Percentiles rank a stretch among this genome's conserved stretches.
Conservation (phyloP, 2,113 vertebrate genomes). For the Porphyrio hochstetteri region DNA sequence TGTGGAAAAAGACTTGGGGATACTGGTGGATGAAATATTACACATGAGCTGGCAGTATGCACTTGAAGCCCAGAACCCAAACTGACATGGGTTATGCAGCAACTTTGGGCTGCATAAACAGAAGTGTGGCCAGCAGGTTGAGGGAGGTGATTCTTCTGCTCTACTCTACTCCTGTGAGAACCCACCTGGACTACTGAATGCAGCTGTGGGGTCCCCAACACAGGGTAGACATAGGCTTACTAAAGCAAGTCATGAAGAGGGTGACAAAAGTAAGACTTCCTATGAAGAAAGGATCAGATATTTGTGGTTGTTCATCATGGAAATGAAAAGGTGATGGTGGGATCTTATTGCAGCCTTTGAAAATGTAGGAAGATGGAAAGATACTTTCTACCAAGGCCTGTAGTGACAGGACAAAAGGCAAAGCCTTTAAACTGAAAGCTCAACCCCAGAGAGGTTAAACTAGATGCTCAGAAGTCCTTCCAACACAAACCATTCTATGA, state of each 20-base stretch:
- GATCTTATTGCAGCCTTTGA: not conserved
- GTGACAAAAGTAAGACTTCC: not conserved
- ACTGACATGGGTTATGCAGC: too few species aligned
- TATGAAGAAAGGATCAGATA: not conserved
- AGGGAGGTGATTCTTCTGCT: not conserved
- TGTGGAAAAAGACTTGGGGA: not conserved
- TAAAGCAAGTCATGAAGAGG: accelerated
- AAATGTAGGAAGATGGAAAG: not conserved
- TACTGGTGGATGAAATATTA: not conserved
- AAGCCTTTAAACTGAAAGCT: not conserved
- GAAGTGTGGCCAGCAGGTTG: not conserved
- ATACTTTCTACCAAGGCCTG: not conserved
- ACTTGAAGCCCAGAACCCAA: not conserved
- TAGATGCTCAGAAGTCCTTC: not conserved
- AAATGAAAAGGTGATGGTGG: not conserved
- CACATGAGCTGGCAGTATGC: not conserved
- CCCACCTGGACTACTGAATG: not conserved
- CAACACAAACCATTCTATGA: not conserved
- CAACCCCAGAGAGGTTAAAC: not conserved
- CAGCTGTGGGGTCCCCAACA: not conserved
- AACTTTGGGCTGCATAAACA: not conserved
- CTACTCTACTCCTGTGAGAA: not conserved
- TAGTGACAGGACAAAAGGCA: not conserved
- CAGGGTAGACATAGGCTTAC: not conserved
- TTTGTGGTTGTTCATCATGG: not conserved